phyloP scores from a whole-genome alignment of 2,113 vertebrate genomes.

The Bucco capensis region DNA sequence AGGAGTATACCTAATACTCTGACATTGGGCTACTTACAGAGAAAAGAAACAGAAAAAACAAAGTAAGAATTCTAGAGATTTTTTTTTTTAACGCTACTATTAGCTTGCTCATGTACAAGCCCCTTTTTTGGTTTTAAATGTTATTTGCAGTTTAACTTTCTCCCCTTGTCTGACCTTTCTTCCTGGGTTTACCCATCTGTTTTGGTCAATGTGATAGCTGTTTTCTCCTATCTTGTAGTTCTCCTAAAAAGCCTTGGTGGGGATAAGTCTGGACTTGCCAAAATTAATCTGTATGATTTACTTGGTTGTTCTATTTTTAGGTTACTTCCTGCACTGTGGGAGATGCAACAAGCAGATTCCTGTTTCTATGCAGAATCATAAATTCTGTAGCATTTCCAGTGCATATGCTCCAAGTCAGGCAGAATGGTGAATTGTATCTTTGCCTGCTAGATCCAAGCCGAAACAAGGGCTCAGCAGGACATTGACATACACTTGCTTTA shows the following conservation, averaged over 20 bases:
- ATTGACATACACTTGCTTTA: neutral
- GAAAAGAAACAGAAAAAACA: neutral
- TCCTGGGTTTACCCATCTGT: neutral
- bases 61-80: neutral
- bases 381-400: slow-evolving; percentile 22
- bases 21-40: neutral
- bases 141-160: neutral
- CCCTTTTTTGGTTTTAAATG: neutral
- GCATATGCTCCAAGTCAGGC: slow-evolving; percentile 21
- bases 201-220: neutral
- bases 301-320: slow-evolving; percentile 16
- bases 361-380: slow-evolving; percentile 41
- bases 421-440: neutral
- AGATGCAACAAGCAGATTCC: slow-evolving; percentile 28
- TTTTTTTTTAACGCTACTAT: neutral
- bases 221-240: neutral
- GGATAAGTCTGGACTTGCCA: slow-evolving; percentile 33
- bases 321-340: slow-evolving; percentile 28
- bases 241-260: neutral
- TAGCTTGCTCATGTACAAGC: neutral
- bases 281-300: slow-evolving; percentile 8
- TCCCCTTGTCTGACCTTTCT: neutral
- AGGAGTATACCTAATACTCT: neutral
- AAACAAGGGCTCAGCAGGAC: neutral
- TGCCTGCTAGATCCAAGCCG: neutral